A percentile compares a stretch with the other conserved stretches of the same genome.
phyloP scores from a whole-genome alignment of 2,113 vertebrate species.

The Cyprinus carpio region DNA sequence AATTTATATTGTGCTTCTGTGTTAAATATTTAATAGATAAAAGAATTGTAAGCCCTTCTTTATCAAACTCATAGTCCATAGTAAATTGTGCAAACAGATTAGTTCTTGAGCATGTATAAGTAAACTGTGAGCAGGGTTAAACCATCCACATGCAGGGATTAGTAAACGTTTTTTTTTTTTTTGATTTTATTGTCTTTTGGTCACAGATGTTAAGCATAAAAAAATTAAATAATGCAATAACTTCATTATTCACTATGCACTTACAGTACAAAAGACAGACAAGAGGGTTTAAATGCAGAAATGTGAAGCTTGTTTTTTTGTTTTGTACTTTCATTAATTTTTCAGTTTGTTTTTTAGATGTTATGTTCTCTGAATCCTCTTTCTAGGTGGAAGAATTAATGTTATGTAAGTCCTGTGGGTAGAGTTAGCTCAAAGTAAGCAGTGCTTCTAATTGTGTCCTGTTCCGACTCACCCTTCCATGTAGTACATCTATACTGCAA shows the following conservation, averaged over 20 bases:
- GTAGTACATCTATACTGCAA: too few species aligned
- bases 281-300: too few species aligned
- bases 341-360: slow-evolving; percentile 13
- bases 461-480: not conserved
- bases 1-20: not conserved
- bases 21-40: not conserved
- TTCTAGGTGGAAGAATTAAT: not conserved
- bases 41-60: not conserved
- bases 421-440: not conserved
- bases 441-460: not conserved
- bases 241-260: not conserved
- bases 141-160: not conserved
- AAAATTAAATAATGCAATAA: not conserved
- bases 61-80: not conserved
- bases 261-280: too few species aligned
- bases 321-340: slow-evolving; percentile 3
- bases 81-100: too few species aligned
- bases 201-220: not conserved
- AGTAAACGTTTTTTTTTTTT: not conserved
- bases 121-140: not conserved
- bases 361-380: not conserved
- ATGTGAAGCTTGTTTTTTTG: not conserved
- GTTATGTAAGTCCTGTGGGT: not conserved
- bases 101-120: too few species aligned
- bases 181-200: too few species aligned